These are phyloP conservation scores for Ardeotis arabs DNA, from an alignment of 2,113 vertebrate species.

Conservation along the genomic window DNA sequence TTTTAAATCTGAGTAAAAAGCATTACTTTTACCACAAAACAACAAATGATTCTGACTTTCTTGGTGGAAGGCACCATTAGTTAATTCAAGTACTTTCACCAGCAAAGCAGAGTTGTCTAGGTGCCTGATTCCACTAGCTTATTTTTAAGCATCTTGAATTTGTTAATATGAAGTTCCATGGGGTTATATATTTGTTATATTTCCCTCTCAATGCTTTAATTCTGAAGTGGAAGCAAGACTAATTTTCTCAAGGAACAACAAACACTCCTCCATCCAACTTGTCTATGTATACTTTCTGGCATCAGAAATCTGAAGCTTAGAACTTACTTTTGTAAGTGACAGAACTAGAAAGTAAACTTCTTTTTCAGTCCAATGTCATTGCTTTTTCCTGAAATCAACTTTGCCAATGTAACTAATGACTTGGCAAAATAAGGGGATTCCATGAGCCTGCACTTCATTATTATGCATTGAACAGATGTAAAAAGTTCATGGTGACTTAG, in stretches of 20 bases:
- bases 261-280: neutral
- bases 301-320: neutral
- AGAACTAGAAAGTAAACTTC: neutral
- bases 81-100: neutral
- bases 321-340: neutral
- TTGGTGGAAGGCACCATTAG: neutral
- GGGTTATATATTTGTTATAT: neutral
- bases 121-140: neutral
- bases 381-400: neutral
- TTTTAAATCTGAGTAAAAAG: neutral
- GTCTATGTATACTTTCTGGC: neutral
- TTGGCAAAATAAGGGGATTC: constrained; percentile 27
- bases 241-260: neutral
- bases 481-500: neutral
- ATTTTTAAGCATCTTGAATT: neutral
- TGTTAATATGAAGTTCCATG: neutral
- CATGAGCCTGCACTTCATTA: neutral
- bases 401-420: constrained; percentile 19
- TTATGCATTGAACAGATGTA: neutral
- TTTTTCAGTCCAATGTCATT: neutral
- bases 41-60: neutral
- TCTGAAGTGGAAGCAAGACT: neutral
- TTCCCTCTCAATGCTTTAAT: neutral
- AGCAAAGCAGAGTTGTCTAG: neutral
- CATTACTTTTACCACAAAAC: neutral